These are phyloP conservation scores for Notoglanidium macrostoma DNA, from an alignment of 2,797 vertebrate species.

Conservation along the genomic window DNA sequence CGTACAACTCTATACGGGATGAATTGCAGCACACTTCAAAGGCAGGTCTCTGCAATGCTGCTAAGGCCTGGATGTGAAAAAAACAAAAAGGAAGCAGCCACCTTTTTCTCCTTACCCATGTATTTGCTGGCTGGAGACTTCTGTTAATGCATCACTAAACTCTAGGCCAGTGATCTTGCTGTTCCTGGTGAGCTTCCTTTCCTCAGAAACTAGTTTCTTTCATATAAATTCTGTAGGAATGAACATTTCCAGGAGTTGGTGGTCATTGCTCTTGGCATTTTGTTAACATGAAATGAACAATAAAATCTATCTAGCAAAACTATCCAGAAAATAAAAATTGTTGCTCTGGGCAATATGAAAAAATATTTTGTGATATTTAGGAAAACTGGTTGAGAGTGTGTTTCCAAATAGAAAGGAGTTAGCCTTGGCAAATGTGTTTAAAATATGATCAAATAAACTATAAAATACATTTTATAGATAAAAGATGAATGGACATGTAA, in stretches of 20 bases:
- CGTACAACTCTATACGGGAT: conserved; percentile 17
- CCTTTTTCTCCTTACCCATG: conserved; percentile 23
- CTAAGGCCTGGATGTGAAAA: conserved; percentile 11
- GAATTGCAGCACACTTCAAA: conserved; percentile 46
- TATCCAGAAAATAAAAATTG: background rate
- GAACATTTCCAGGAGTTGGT: background rate
- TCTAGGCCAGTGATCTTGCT: conserved; percentile 5
- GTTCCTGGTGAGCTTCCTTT: background rate
- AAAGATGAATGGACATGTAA: background rate
- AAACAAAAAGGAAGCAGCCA: background rate
- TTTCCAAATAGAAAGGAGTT: background rate
- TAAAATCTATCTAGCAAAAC: background rate
- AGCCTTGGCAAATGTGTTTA: too few species aligned
- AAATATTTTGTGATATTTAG: background rate
- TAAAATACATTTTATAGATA: background rate
- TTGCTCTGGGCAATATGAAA: background rate
- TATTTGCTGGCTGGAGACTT: conserved; percentile 19
- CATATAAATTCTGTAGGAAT: background rate
- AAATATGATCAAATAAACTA: background rate
- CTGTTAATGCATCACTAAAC: conserved; percentile 39
- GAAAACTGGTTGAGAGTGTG: background rate
- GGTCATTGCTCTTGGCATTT: background rate
- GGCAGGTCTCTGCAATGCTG: conserved; percentile 29
- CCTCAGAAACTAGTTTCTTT: background rate
- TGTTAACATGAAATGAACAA: background rate